Base-by-base conservation (phyloP, 2,888 invertebrate species). In the Drosophila rellima region DNA sequence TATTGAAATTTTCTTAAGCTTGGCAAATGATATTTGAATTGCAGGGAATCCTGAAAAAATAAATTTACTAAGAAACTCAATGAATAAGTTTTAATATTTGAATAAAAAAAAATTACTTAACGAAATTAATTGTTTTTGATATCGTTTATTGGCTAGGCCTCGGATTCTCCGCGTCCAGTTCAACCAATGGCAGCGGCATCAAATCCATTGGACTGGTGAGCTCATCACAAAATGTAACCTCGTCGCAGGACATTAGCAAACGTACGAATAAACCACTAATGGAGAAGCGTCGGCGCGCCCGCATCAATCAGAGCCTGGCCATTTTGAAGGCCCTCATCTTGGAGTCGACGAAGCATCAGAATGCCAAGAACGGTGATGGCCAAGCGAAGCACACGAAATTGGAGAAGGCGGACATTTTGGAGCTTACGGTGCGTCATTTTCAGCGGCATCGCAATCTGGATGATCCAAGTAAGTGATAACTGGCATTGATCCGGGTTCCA, bases 351-450 rank as follows among this genome's bases (percentile, higher is more conserved):
- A 94, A 95, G 66, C 91, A 90, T 77, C 90, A 90, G 60, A 92
- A 90, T 79, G 88, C 92, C 59, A 93, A 93, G 78, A 90, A 89
- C 11, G 79, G 83, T 2, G 91, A 93, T 93, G 84, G 95, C 93
- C 93, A 95, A 75, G 91, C 95, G 13, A 95, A 95, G 89, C 96
- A 96, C 91, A 95, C 96, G 70, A 97, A 97, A 92, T 93, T 97
- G 91, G 97, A 97, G 92, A 97, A 97, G 91, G 92, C 92, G 15
- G 97, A 97, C 92, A 97, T 97, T 81, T 92, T 97, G 72, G 97
- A 97, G 92, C 94, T 97, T 91, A 96, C 97, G 2, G 97, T 97
- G 52, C 94, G 96, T 65, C 96, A 97, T 92, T 94, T 97, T 77
- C 96, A 96, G 91, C 92, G 95, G 78, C 96, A 96, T 90, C 94